A percentile compares a stretch with the other conserved stretches of the same genome.
Evolutionary conservation across 2,113 vertebrate genomes (phyloP).

Genomic region (Serilophus lunatus): DNA sequence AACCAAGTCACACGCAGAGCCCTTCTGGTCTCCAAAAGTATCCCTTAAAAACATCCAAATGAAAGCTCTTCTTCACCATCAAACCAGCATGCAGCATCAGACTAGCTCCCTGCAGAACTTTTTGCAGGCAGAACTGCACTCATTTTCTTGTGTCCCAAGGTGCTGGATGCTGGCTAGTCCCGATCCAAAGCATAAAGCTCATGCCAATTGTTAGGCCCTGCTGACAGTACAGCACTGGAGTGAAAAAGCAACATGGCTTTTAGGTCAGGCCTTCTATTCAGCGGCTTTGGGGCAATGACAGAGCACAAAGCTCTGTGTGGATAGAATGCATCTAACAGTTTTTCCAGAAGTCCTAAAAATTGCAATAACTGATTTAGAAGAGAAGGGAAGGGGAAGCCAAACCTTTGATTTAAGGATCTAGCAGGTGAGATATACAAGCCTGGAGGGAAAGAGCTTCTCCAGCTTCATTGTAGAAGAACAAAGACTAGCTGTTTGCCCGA

Average conservation of each 20-base stretch:
- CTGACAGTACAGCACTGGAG: neutral
- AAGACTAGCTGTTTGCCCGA: neutral
- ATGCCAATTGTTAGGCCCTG: neutral
- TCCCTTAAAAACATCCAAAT: neutral
- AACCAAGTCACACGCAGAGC: neutral
- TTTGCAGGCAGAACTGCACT: neutral
- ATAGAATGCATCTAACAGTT: neutral
- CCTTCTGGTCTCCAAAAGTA: neutral
- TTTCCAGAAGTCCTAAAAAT: neutral
- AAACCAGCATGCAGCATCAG: neutral
- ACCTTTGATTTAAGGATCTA: neutral
- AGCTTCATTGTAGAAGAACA: neutral
- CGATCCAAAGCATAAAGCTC: accelerated
- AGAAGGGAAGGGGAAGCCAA: neutral
- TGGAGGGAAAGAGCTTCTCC: neutral
- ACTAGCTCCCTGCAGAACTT: neutral
- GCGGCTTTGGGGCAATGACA: neutral
- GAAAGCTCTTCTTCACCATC: neutral
- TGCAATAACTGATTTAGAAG: neutral
- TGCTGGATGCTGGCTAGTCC: neutral
- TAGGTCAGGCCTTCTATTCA: neutral
- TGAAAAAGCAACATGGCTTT: neutral
- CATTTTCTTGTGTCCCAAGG: neutral
- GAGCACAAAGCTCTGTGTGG: neutral
- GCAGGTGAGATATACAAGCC: neutral